Percentiles rank a stretch among this genome's conserved stretches.
Evolutionary conservation across 2,113 vertebrate species (phyloP).

Genomic region (Bufo gargarizans): DNA sequence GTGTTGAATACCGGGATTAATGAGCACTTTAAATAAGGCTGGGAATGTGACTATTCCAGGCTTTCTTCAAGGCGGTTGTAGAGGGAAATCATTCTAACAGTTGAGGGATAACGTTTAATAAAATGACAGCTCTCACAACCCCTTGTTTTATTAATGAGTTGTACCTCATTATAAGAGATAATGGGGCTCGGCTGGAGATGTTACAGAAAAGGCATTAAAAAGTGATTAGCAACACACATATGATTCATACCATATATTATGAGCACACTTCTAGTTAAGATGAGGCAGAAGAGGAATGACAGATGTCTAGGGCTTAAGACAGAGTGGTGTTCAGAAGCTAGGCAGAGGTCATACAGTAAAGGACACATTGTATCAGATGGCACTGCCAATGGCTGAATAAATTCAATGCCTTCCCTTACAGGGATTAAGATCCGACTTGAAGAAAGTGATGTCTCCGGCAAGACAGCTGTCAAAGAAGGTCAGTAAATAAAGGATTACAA

Average conservation of each 20-base stretch:
- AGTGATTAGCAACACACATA: slow-evolving; percentile 48
- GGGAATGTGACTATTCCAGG: slow-evolving; percentile 49
- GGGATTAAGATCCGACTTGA: slow-evolving; percentile 76
- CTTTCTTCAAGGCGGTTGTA: slow-evolving; percentile 30
- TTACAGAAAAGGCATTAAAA: slow-evolving; percentile 57
- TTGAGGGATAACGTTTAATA: slow-evolving; percentile 54
- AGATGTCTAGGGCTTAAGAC: slow-evolving; percentile 42
- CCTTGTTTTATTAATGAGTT: slow-evolving; percentile 58
- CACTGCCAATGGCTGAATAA: slow-evolving; percentile 65
- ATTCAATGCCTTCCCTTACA: slow-evolving; percentile 69
- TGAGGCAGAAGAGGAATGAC: slow-evolving; percentile 42
- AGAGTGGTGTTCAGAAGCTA: slow-evolving; percentile 50
- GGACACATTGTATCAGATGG: slow-evolving; percentile 67
- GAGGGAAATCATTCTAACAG: slow-evolving; percentile 42
- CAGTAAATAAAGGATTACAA: slow-evolving; percentile 76
- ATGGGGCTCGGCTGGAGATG: slow-evolving; percentile 56
- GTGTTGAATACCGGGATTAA: slow-evolving; percentile 54
- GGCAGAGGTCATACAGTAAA: slow-evolving; percentile 71
- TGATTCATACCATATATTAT: slow-evolving; percentile 20
- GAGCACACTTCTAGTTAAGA: slow-evolving; percentile 36
- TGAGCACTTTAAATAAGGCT: slow-evolving; percentile 58
- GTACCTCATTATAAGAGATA: slow-evolving; percentile 58
- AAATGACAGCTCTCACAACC: slow-evolving; percentile 55
- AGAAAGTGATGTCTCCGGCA: slow-evolving; percentile 72
- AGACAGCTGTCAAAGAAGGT: slow-evolving; percentile 72